Conservation (phyloP, 2,113 vertebrate species). For the Glaucomys volans region DNA sequence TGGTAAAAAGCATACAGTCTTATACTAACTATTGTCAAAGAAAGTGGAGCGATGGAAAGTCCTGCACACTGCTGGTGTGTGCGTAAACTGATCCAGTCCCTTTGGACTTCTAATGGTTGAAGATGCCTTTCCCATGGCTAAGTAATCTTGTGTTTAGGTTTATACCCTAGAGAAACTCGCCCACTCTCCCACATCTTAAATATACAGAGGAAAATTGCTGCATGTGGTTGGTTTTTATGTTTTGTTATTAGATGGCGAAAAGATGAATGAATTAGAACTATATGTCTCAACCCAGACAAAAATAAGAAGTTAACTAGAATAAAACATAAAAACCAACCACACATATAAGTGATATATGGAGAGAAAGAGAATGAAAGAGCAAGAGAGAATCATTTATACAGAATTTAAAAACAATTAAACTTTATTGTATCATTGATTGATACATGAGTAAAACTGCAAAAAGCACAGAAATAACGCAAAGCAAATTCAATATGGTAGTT, state of each 20-base stretch:
- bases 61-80: background rate
- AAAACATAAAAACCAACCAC: background rate
- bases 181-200: background rate
- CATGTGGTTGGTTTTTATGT: background rate
- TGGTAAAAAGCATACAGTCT: background rate
- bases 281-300: background rate
- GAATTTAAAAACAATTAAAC: conserved; percentile 4
- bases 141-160: background rate
- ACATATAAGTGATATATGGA: background rate
- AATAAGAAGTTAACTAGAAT: background rate
- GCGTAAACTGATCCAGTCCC: background rate
- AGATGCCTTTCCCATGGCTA: background rate
- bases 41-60: background rate
- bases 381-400: background rate
- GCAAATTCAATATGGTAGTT: background rate
- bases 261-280: background rate
- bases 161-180: background rate
- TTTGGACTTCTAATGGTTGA: background rate
- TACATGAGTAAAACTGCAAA: background rate
- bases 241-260: background rate
- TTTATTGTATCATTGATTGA: background rate
- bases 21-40: background rate
- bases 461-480: background rate
- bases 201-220: background rate
- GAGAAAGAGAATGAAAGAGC: background rate